Conservation (phyloP, 2,113 vertebrate genomes). For the Alligator mississippiensis region DNA sequence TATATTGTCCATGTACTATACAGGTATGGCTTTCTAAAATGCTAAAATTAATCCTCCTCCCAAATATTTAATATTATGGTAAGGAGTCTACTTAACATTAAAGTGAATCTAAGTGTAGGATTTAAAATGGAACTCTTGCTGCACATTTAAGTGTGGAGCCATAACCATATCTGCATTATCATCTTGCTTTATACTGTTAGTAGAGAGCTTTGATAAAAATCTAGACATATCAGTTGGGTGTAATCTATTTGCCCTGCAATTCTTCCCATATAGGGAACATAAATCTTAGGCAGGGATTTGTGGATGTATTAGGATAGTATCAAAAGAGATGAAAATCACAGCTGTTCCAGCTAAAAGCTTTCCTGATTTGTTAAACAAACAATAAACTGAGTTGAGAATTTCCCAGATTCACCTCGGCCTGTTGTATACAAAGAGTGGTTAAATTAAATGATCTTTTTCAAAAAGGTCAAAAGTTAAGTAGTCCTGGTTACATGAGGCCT, state of each 20-base stretch:
- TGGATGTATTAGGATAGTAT: slow-evolving; percentile 73
- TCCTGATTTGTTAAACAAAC: slow-evolving; percentile 75
- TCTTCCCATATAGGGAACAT: slow-evolving; percentile 65
- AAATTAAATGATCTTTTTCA: slow-evolving; percentile 77
- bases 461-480: slow-evolving; percentile 79
- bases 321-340: slow-evolving; percentile 74
- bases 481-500: slow-evolving; percentile 71
- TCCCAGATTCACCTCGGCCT: slow-evolving; percentile 73
- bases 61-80: neutral
- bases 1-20: neutral
- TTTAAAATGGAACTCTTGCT: slow-evolving; percentile 52
- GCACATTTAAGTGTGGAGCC: slow-evolving; percentile 45
- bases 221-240: slow-evolving; percentile 37
- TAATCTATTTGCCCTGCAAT: slow-evolving; percentile 57
- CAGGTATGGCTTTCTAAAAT: neutral
- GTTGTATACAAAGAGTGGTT: slow-evolving; percentile 66
- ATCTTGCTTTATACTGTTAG: slow-evolving; percentile 54
- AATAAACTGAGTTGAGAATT: slow-evolving; percentile 66
- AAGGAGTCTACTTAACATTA: neutral
- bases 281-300: slow-evolving; percentile 73
- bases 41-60: neutral
- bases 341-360: slow-evolving; percentile 73
- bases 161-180: slow-evolving; percentile 49
- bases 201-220: slow-evolving; percentile 67
- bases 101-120: slow-evolving; percentile 3